Evolutionary conservation across 92 coral and sea anemone species (phyloP), one percentile per base, ranked within the genome.

Genomic region (Porites rus): DNA sequence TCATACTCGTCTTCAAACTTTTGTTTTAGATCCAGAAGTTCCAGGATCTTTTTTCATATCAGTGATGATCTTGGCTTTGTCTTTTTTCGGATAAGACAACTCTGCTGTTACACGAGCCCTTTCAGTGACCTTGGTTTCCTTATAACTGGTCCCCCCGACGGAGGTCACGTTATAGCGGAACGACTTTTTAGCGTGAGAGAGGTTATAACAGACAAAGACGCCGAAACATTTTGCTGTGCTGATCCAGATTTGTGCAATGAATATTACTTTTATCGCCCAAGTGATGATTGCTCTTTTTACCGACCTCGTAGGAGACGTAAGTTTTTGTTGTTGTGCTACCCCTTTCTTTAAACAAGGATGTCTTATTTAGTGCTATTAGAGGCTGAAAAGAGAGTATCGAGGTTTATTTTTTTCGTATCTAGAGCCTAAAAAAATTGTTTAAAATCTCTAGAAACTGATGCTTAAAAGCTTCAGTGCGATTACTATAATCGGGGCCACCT

Each of bases 261-360:
- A 25, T 88, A 88, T 60, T 92, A 92, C 71, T 18, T 24, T 25
- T 84, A 79, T 25, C 76, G 94, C 10, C 94, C 92, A 22, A 74
- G 92, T 61, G 82, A 76, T 28, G 18, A 17, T 59, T 92, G 94
- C 54, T 13, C 10, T 0, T 18, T 43, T 2, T 92, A 92, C 81
- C 6, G 76, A 17, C 88, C 94, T 53, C 92, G 82, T 8, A 25
- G 10, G 25, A 65, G 75, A 56, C 74, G 82, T 69, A 54, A 65
- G 82, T 75, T 84, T 75, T 46, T 3, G 31, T 28, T 56, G 60
- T 18, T 52, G 17, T 14, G 16, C 31, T 67, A n/a, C 31, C 17
- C 10, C 22, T 18, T 4, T 51, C 16, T 21, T 77, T 25, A 77
- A 60, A 9, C 31, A 28, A 28, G 3, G 31, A 38, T 38, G 46